Evolutionary conservation across 2,797 vertebrate genomes (phyloP), one percentile per base, ranked within the genome.

Genomic region (Anabacerthia variegaticeps): DNA sequence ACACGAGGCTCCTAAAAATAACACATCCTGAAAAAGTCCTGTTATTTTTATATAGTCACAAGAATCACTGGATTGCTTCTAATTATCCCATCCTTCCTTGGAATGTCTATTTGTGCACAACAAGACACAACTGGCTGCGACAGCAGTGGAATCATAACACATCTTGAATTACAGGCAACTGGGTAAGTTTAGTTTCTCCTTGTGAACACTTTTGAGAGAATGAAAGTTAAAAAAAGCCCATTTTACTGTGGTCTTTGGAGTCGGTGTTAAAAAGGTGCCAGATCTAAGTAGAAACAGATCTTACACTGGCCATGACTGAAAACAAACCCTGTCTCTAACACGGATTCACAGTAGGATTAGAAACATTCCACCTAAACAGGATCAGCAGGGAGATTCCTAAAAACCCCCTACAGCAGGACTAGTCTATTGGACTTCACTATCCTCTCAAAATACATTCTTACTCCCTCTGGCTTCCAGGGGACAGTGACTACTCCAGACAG

Each of bases 41-140:
- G 89, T 89, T 96, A 96, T 96, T 96, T 95, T 96, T 94, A 75
- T 36, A 32, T 74, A 85, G 92, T 94, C 93, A 94, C 83, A 95
- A 95, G 95, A 88, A 85, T 71, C 88, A 55, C 74, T 85, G 61
- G 88, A 96, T 96, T 95, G 95, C 94, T 94, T 94, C 88, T 96
- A 95, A 95, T 95, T 89, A 95, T 72, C 89, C 77, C 80, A 76
- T 95, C 88, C 88, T 94, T 96, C 94, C 95, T 90, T 39, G 54
- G 92, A 89, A 94, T 44, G 88, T 92, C 93, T 94, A 95, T 95
- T 95, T 95, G 83, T 63, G 91, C 77, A 54, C 69, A 71, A 61
- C 79, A 82, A 85, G 93, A 90, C 85, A 84, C 89, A 92, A 95
- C 91, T 92, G 93, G 83, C 88, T 92, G 94, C 0, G 17, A 74